Percentiles rank a stretch among this genome's conserved stretches.
phyloP scores from a whole-genome alignment of 2,888 invertebrate genomes.

The Theodoxus fluviatilis region DNA sequence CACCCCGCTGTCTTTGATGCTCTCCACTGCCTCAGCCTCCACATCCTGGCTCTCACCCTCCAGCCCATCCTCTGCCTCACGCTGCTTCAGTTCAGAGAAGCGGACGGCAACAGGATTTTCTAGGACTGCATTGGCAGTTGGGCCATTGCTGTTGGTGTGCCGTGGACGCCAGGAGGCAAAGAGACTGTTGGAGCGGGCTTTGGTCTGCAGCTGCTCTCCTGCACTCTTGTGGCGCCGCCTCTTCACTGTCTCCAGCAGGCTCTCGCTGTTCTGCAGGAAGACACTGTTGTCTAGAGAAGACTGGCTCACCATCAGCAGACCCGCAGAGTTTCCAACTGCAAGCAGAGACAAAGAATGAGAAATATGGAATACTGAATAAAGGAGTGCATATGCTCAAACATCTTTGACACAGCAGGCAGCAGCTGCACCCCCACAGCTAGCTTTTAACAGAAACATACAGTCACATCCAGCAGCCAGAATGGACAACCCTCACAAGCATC shows the following conservation, averaged over 20 bases:
- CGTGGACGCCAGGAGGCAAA: constrained; percentile 45
- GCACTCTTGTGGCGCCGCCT: constrained; percentile 64
- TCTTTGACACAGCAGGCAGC: too few relatives aligned
- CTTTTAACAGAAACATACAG: too few relatives aligned
- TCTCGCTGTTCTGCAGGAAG: constrained; percentile 35
- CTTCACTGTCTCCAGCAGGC: constrained; percentile 33
- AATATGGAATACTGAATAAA: too few relatives aligned
- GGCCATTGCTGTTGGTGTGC: not conserved
- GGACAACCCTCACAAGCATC: too few relatives aligned
- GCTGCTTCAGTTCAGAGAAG: constrained; percentile 38
- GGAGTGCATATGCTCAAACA: too few relatives aligned
- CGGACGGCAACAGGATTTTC: constrained; percentile 30
- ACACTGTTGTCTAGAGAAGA: constrained; percentile 43
- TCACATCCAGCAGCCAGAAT: too few relatives aligned
- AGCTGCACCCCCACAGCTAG: too few relatives aligned
- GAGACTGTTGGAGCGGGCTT: constrained; percentile 49
- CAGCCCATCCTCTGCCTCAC: constrained; percentile 32
- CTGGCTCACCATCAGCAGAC: constrained; percentile 68
- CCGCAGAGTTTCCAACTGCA: constrained; percentile 68
- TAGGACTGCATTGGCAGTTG: not conserved
- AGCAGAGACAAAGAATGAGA: constrained; percentile 57
- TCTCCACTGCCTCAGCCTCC: constrained; percentile 33
- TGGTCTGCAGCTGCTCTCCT: constrained; percentile 38
- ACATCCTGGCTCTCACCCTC: constrained; percentile 17
- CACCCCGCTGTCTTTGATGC: constrained; percentile 50